phyloP scores from a whole-genome alignment of 2,888 invertebrate species.

The Drosophila mulleri region DNA sequence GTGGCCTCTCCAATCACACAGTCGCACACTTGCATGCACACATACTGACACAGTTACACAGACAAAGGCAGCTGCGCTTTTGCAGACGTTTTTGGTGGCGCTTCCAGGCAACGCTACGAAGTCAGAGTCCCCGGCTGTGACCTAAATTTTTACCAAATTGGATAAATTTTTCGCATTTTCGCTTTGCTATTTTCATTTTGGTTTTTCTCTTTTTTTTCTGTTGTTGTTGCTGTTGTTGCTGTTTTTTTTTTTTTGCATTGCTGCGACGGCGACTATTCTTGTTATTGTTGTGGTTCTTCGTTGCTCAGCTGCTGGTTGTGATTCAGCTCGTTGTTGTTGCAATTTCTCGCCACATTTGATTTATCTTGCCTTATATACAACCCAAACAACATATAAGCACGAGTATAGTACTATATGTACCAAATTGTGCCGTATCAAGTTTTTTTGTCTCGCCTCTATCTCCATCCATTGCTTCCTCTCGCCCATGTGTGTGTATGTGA shows the following conservation, averaged over 20 bases:
- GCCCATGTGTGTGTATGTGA: constrained; percentile 27
- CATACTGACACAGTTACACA: constrained; percentile 25
- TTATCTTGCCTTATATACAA: constrained; percentile 79
- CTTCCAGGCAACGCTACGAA: constrained; percentile 53
- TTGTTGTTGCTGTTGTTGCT: constrained; percentile 26
- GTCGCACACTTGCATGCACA: constrained; percentile 19
- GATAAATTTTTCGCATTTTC: constrained; percentile 83
- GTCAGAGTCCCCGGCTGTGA: constrained; percentile 69
- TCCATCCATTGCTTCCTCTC: constrained; percentile 26
- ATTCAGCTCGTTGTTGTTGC: constrained; percentile 66
- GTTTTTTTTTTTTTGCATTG: constrained; percentile 37
- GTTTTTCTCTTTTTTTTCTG: constrained; percentile 32
- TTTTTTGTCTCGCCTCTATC: constrained; percentile 30
- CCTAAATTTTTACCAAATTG: constrained; percentile 83
- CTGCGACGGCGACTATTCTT: constrained; percentile 43
- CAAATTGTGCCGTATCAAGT: constrained; percentile 55
- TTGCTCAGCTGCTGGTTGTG: constrained; percentile 22
- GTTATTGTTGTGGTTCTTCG: constrained; percentile 34
- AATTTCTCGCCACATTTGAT: constrained; percentile 83
- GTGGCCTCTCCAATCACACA: constrained; percentile 47
- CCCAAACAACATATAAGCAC: constrained; percentile 54
- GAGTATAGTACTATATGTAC: constrained; percentile 36
- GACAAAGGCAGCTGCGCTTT: constrained; percentile 72
- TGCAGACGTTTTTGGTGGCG: constrained; percentile 64
- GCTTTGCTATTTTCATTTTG: constrained; percentile 45